phyloP scores from a whole-genome alignment of 2,888 invertebrate species.

The Aleiodes leptofemur region DNA sequence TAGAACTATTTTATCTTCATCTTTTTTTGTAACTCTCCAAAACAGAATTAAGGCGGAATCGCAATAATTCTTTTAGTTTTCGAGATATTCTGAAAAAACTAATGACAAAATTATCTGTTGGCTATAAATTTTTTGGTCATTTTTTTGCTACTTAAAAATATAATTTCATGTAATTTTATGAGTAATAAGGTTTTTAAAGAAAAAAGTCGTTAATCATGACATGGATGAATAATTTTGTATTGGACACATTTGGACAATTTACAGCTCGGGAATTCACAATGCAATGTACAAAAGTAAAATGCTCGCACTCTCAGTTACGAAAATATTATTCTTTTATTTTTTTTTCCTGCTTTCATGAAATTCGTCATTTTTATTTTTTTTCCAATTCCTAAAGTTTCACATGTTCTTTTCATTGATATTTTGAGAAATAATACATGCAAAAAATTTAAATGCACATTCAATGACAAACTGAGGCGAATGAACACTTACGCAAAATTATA shows the following conservation, averaged over 20 bases:
- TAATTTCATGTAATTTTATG: too few relatives aligned
- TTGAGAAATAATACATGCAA: not conserved
- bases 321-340: slow-evolving; percentile 55
- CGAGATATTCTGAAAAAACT: too few relatives aligned
- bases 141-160: too few relatives aligned
- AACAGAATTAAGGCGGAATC: too few relatives aligned
- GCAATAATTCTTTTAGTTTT: too few relatives aligned
- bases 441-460: slow-evolving; percentile 5
- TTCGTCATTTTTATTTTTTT: slow-evolving; percentile 11
- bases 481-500: slow-evolving; percentile 10
- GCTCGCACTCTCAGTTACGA: slow-evolving; percentile 59
- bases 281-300: slow-evolving; percentile 59
- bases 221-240: slow-evolving; percentile 36
- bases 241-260: slow-evolving; percentile 45
- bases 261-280: slow-evolving; percentile 55
- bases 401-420: not conserved
- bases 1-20: too few relatives aligned
- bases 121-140: too few relatives aligned
- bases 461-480: not conserved
- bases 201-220: slow-evolving; percentile 16
- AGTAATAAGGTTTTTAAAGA: not conserved
- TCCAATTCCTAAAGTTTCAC: slow-evolving; percentile 26
- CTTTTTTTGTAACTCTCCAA: too few relatives aligned
- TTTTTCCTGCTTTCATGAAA: slow-evolving; percentile 23
- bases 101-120: too few relatives aligned